Evolutionary conservation across 2,888 invertebrate species (phyloP), one percentile per base, ranked within the genome.

Genomic region (Hypomecis punctinalis): DNA sequence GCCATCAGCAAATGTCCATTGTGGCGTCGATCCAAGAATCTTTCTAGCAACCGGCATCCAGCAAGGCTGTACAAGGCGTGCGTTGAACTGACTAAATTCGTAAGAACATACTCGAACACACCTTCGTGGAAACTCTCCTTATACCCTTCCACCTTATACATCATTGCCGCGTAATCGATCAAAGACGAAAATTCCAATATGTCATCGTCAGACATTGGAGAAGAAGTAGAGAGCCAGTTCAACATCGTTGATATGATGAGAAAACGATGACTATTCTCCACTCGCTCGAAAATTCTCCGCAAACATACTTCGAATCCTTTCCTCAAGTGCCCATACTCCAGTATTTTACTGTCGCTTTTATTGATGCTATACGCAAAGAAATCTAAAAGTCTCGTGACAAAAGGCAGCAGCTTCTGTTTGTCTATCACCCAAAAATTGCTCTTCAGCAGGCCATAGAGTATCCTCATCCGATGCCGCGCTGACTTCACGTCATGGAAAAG

Each of bases 261-360:
- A 35, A 94, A 75, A 10, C 94, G 79, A 71, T 94, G 87, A 5
- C 82, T 72, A 57, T 94, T 94, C 5, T 85, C 75, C 10, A 94
- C 85, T 68, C 93, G 90, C 53, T 90, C 87, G 11, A 94, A 91
- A 9, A 94, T 89, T 23, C 93, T 86, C 39, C 92, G 86, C 1
- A 95, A 74, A 69, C 94, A 94, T 0, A 94, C 89, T 74, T 94
- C 94, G 6, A 95, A 85, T 2, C 94, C 93, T 69, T 89, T 93
- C 43, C 85, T 86, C 59, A 94, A 72, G 46, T 84, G 82, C 1
- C 73, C 77, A 57, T 91, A 92, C 0, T 76, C 75, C 5, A 73
- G 70, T 5, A 75, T 56, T 35, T 74, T 75, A 1, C 76, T 72
- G 43, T 79, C 76, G 8, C 68, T 63, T 63, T 53, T 78, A 40